These are phyloP conservation scores for Arvicanthis niloticus DNA, from an alignment of 2,113 vertebrate species.

Conservation along the genomic window DNA sequence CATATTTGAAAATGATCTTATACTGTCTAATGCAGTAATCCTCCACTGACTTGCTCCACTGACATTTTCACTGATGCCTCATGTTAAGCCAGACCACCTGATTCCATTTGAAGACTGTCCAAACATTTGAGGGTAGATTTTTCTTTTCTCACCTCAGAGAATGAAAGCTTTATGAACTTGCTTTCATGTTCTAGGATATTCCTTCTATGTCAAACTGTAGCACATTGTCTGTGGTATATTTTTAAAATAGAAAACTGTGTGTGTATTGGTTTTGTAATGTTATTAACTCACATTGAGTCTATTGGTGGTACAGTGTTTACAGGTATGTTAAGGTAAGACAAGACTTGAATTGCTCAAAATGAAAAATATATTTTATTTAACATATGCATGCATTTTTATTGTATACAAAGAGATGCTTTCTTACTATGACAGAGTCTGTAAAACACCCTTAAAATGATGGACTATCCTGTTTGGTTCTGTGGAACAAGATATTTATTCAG, in stretches of 20 bases:
- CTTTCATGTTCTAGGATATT: slow-evolving; percentile 28
- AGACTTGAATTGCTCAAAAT: background rate
- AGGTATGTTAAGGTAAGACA: background rate
- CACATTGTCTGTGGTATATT: background rate
- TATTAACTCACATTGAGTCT: background rate
- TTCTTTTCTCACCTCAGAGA: background rate
- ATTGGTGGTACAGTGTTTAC: background rate
- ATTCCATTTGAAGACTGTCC: slow-evolving; percentile 18
- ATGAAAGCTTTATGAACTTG: background rate
- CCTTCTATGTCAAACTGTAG: slow-evolving; percentile 17
- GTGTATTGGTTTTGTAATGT: background rate
- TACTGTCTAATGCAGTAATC: background rate
- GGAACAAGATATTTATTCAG: background rate
- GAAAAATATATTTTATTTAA: background rate
- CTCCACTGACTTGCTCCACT: background rate
- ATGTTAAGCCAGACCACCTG: background rate
- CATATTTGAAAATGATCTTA: background rate
- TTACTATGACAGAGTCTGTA: background rate
- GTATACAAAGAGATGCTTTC: background rate
- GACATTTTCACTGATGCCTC: background rate
- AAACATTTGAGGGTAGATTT: background rate
- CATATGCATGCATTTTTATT: background rate
- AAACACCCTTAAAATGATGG: background rate
- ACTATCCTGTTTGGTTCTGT: background rate
- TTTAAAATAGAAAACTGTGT: slow-evolving; percentile 18